phyloP scores from a whole-genome alignment of 2,113 vertebrate genomes.

The Etia nguti region DNA sequence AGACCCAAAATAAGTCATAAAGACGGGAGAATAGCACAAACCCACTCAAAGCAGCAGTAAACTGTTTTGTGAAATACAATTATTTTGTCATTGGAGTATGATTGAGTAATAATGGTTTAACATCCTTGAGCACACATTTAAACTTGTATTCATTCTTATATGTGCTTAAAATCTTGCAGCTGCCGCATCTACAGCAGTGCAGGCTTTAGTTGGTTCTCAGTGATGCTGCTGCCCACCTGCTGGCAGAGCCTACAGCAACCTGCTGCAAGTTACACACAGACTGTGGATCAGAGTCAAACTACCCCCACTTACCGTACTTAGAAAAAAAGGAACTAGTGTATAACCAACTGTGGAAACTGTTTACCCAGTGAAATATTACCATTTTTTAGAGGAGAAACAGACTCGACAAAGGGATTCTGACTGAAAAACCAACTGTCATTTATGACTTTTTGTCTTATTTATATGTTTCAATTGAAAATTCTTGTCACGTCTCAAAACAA shows the following conservation, averaged over 20 bases:
- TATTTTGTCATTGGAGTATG: background rate
- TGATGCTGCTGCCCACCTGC: background rate
- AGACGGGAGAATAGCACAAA: background rate
- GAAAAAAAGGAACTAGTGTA: background rate
- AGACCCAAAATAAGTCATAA: background rate
- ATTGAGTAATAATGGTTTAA: background rate
- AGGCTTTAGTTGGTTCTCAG: background rate
- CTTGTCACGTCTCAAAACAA: background rate
- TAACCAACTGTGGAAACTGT: accelerated
- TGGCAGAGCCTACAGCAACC: accelerated
- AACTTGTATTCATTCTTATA: accelerated
- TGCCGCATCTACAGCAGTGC: background rate
- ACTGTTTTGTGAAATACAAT: background rate
- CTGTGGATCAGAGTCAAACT: background rate
- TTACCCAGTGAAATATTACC: accelerated
- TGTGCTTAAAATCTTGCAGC: background rate
- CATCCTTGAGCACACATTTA: background rate
- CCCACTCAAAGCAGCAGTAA: background rate
- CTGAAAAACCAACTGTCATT: background rate
- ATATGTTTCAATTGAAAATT: background rate
- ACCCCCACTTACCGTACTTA: background rate
- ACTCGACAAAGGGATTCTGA: accelerated
- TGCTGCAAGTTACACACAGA: background rate
- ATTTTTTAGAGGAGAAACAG: background rate
- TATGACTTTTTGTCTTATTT: background rate